phyloP scores from a whole-genome alignment of 2,113 vertebrate genomes.

The Myrmecophaga tridactyla region DNA sequence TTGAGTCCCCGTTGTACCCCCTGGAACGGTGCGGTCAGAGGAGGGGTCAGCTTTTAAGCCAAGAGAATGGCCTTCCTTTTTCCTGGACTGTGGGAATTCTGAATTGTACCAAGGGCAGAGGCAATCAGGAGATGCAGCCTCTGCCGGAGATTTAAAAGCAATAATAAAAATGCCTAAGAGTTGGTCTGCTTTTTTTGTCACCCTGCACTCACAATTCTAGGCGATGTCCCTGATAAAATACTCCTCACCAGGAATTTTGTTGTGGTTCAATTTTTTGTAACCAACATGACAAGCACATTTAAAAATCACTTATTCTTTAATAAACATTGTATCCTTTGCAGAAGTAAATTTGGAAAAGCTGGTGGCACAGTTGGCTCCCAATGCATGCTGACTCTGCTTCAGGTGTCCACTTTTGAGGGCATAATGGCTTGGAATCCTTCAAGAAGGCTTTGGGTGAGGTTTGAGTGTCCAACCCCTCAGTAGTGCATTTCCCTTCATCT shows the following conservation, averaged over 20 bases:
- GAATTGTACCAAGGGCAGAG: rapidly evolving
- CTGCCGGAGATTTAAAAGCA: not conserved
- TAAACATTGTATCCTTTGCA: not conserved
- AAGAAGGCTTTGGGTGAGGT: rapidly evolving
- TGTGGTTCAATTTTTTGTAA: not conserved
- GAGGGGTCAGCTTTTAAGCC: not conserved
- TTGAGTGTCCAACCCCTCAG: rapidly evolving
- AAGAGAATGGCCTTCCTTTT: not conserved
- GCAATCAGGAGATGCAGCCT: rapidly evolving
- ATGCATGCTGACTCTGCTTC: rapidly evolving
- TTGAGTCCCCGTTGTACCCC: too few species aligned
- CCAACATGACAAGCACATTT: not conserved
- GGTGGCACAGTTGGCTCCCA: rapidly evolving
- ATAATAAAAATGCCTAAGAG: not conserved
- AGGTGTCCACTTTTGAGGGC: not conserved
- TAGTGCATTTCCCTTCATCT: too few species aligned
- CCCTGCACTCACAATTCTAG: rapidly evolving
- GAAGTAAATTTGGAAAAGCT: not conserved
- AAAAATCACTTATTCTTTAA: not conserved
- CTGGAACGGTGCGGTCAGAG: not conserved
- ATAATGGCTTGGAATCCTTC: not conserved
- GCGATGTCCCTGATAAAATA: not conserved
- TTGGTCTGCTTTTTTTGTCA: not conserved
- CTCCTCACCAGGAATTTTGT: not conserved
- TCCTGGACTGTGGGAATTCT: not conserved